Percentiles rank a stretch among this genome's conserved stretches.
phyloP scores from a whole-genome alignment of 2,113 vertebrate genomes.

The Gopherus flavomarginatus region DNA sequence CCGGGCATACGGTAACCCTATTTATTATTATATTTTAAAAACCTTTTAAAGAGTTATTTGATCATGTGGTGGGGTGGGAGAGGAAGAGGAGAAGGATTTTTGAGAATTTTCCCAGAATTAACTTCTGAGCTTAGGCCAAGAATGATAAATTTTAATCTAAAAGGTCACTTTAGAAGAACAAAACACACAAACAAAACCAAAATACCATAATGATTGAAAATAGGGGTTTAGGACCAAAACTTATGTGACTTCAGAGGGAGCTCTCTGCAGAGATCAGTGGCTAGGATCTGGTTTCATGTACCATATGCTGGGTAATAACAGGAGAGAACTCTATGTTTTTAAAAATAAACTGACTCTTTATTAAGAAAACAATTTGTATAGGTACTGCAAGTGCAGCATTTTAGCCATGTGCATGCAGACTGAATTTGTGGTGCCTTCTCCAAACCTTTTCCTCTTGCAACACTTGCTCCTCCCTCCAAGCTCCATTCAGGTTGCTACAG shows the following conservation, averaged over 20 bases:
- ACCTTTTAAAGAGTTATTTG: no score
- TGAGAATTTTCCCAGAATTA: neutral
- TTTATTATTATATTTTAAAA: no score
- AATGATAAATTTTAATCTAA: neutral
- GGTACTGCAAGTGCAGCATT: neutral
- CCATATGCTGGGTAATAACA: constrained; percentile 20
- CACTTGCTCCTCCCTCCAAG: accelerated
- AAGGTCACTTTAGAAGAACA: neutral
- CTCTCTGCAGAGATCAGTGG: neutral
- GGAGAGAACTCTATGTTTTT: neutral
- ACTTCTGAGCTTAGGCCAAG: neutral
- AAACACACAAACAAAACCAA: neutral
- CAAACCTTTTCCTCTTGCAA: accelerated
- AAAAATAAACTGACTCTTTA: constrained; percentile 6
- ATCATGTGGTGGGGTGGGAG: no score
- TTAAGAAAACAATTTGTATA: neutral
- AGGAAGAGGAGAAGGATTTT: neutral
- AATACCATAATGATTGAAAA: neutral
- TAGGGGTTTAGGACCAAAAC: neutral
- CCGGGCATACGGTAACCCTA: no score
- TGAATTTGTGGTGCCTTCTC: neutral
- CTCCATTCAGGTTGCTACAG: neutral
- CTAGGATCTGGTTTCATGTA: neutral
- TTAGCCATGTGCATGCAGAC: neutral
- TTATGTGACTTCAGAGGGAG: neutral